These are phyloP conservation scores for Hydrotaea cyrtoneurina DNA, from an alignment of 2,888 invertebrate species.

Conservation along the genomic window DNA sequence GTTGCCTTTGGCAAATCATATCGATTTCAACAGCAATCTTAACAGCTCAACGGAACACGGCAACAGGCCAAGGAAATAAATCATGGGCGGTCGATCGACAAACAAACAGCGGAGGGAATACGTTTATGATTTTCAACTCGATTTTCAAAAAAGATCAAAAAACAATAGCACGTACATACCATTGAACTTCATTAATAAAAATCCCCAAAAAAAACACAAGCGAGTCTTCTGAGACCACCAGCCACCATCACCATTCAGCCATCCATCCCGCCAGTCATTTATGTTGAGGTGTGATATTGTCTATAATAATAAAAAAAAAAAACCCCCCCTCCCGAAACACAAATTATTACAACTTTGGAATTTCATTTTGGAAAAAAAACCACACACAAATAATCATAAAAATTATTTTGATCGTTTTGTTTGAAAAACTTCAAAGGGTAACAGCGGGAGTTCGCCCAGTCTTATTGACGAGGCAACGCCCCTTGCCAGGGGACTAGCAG, in stretches of 20 bases:
- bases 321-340: too few species aligned
- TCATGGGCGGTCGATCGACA: conserved; percentile 22
- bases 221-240: neutral
- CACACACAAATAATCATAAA: conserved; percentile 4
- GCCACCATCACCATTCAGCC: neutral
- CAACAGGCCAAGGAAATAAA: neutral
- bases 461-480: neutral
- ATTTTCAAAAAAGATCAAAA: neutral
- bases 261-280: neutral
- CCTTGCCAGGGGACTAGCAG: neutral
- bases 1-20: neutral
- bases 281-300: conserved; percentile 10
- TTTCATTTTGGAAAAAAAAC: neutral
- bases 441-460: conserved; percentile 8
- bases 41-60: too few species aligned
- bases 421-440: conserved; percentile 14
- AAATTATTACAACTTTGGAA: neutral
- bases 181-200: conserved; percentile 35
- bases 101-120: neutral
- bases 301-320: conserved; percentile 9
- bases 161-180: neutral
- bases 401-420: neutral
- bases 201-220: neutral
- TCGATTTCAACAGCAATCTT: neutral
- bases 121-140: neutral